Conservation (phyloP, 2,113 vertebrate species). For the Anas platyrhynchos region DNA sequence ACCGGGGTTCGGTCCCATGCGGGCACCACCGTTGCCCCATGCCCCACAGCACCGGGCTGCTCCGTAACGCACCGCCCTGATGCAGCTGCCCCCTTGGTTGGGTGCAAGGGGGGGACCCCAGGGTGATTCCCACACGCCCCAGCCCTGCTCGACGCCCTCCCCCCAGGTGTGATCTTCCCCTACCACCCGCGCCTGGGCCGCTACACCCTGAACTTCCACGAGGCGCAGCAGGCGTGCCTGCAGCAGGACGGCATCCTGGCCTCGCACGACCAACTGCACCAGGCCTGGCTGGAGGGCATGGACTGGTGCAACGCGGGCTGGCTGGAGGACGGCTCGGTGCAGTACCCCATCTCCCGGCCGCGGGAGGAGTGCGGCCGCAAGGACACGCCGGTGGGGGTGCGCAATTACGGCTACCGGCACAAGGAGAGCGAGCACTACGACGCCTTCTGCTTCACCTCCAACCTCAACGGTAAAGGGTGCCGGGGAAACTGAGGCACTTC, state of each 20-base stretch:
- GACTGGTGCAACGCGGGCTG: conserved; percentile 98
- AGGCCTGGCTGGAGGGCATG: conserved; percentile 91
- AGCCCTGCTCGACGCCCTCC: background rate
- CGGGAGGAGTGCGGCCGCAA: conserved; percentile 88
- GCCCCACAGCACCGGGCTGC: background rate
- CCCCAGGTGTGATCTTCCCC: conserved; percentile 91
- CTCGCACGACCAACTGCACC: conserved; percentile 90
- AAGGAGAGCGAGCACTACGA: conserved; percentile 92
- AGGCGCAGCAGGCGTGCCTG: conserved; percentile 86
- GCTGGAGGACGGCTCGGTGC: conserved; percentile 93
- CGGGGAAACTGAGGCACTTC: background rate
- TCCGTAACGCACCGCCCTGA: background rate
- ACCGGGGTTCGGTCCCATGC: accelerated
- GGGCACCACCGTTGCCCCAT: accelerated
- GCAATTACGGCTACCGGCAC: conserved; percentile 93
- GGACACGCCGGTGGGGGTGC: conserved; percentile 83
- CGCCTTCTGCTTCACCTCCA: conserved; percentile 95
- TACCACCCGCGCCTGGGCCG: conserved; percentile 91
- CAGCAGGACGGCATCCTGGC: conserved; percentile 93
- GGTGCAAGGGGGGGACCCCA: background rate
- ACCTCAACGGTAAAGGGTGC: conserved; percentile 83
- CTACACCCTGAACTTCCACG: conserved; percentile 89
- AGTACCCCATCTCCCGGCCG: conserved; percentile 91
- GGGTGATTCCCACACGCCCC: background rate
- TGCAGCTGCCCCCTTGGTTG: background rate